These are phyloP conservation scores for Ceuthmochares aereus DNA, from an alignment of 2,113 vertebrate species.

Conservation along the genomic window DNA sequence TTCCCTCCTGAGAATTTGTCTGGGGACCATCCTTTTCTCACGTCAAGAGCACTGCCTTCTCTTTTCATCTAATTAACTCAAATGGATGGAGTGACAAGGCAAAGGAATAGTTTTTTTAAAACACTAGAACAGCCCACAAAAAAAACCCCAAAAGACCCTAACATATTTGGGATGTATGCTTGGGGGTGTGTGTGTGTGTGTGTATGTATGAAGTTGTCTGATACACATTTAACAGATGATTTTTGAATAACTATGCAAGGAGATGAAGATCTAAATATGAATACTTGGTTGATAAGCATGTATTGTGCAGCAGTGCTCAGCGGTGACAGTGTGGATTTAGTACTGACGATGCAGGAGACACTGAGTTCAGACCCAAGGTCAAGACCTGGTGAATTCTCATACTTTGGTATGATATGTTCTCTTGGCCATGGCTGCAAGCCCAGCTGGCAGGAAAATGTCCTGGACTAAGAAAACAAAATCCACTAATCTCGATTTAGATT, in stretches of 20 bases:
- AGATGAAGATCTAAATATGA: background rate
- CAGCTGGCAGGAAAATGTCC: background rate
- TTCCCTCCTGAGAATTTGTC: background rate
- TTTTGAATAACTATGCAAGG: background rate
- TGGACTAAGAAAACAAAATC: background rate
- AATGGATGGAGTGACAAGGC: background rate
- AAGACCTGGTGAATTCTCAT: background rate
- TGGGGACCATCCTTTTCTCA: background rate
- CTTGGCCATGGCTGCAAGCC: background rate
- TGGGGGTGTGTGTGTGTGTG: background rate
- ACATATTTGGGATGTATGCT: background rate
- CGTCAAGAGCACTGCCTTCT: background rate
- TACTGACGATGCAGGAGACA: background rate
- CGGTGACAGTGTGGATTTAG: background rate
- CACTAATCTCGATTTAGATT: background rate
- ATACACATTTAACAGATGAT: background rate
- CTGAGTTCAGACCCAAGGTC: background rate
- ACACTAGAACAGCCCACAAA: background rate
- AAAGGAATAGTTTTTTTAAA: background rate
- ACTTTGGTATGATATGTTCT: fast-evolving
- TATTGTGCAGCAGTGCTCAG: background rate
- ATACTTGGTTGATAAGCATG: background rate
- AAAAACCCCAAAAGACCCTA: background rate
- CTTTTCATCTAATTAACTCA: background rate
- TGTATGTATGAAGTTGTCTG: background rate